phyloP scores from a whole-genome alignment of 2,797 vertebrate species.

The Alcedo atthis region DNA sequence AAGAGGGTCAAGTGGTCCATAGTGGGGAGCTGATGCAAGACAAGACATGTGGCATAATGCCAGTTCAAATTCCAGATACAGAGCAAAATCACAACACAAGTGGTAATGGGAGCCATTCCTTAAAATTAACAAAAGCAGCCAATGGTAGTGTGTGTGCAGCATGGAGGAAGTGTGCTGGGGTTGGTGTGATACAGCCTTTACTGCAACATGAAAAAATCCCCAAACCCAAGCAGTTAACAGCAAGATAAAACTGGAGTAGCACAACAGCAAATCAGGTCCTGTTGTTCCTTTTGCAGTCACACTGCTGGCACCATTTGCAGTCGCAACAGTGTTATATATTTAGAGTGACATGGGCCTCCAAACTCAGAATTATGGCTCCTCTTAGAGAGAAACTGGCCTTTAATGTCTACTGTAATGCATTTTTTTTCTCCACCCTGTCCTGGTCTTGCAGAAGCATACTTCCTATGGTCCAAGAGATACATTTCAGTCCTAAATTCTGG shows the following conservation, averaged over 20 bases:
- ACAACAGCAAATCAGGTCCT: not conserved
- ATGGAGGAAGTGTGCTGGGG: not conserved
- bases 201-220: not conserved
- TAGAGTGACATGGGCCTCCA: not conserved
- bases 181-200: not conserved
- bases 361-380: not conserved
- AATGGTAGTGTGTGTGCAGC: not conserved
- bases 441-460: not conserved
- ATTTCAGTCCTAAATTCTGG: not conserved
- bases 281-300: conserved; percentile 1
- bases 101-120: not conserved
- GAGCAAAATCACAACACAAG: not conserved
- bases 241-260: not conserved
- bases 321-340: not conserved
- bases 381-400: not conserved
- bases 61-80: not conserved
- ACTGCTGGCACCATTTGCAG: not conserved
- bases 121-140: not conserved
- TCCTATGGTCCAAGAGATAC: not conserved
- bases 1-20: not conserved
- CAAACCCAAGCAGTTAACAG: not conserved
- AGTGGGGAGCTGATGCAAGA: not conserved
- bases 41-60: not conserved
- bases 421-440: not conserved
- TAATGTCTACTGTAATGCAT: not conserved